Base-by-base conservation (phyloP, 1,140 invertebrate species). In the Trachymyrmex cornetzi region DNA sequence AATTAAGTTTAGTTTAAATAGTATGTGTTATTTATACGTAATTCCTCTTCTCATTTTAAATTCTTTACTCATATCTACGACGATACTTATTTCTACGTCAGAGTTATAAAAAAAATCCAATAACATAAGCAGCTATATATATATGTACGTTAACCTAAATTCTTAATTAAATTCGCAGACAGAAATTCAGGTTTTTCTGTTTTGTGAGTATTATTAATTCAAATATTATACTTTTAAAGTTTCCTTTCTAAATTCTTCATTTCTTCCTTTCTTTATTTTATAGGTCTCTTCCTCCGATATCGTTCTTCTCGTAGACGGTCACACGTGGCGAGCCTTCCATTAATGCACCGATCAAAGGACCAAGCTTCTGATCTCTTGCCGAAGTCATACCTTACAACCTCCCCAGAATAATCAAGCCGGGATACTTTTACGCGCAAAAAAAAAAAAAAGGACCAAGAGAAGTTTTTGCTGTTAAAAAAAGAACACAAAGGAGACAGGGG, bases 301-400 rank as follows among this genome's bases (percentile, higher is more conserved):
- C 50, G 38, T 22, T 77, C 38, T 30, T 27, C 44, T n/a, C 59
- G 63, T 22, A 6, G 12, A 24, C 14, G 57, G 14, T 38, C 72
- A 74, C 66, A 75, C 77, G 19, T n/a, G 48, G 22, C 44, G 72
- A 84, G 67, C 72, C 88, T 90, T 90, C 87, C 71, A 90, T 89
- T 87, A 89, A 87, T 30, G 63, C 53, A 63, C 24, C 88, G 77
- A 89, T 89, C 88, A 90, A 90, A 90, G 64, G 59, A 80, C 53
- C 44, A n/a, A 38, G 14, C 80, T 75, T 14, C 24, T 75, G 64
- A 77, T 48, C 74, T 44, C 75, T 72, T 44, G 24, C 30, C 24
- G n/a, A 87, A 85, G 72, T 85, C 61, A 38, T 71, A 77, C n/a
- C 27, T 19, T 57, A 59, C 30, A 34, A 64, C 30, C 34, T 66